These are phyloP conservation scores for Ctenopoma kingsleyae DNA, from an alignment of 2,797 vertebrate species.

Conservation along the genomic window DNA sequence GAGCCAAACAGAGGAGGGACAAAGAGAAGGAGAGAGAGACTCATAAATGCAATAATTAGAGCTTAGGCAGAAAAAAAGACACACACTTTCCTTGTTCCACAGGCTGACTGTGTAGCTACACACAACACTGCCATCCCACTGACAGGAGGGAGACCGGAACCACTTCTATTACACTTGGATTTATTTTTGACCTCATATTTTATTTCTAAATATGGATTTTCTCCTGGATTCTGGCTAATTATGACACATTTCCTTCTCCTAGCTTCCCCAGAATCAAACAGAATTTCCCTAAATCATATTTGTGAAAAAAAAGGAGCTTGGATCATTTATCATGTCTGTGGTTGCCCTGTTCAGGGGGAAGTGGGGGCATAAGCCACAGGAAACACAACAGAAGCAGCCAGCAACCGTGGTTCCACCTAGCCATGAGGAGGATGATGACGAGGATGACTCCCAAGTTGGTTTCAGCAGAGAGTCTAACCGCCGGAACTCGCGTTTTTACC, in stretches of 20 bases:
- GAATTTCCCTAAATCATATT: neutral
- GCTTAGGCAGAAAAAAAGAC: constrained; percentile 48
- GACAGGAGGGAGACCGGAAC: neutral
- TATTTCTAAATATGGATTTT: constrained; percentile 66
- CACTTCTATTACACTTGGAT: constrained; percentile 15
- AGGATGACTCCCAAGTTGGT: constrained; percentile 67
- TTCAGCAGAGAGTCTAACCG: constrained; percentile 64
- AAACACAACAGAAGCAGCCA: constrained; percentile 41
- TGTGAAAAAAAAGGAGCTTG: neutral
- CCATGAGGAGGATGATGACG: constrained; percentile 69
- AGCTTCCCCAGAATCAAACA: constrained; percentile 3
- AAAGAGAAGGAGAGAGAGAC: constrained; percentile 53
- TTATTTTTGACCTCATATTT: constrained; percentile 10
- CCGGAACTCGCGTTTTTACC: constrained; percentile 83
- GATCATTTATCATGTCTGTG: constrained; percentile 68
- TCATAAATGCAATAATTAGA: constrained; percentile 70
- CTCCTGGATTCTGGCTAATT: constrained; percentile 72
- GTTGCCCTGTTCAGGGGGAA: constrained; percentile 77
- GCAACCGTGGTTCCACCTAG: neutral
- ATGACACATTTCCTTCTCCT: constrained; percentile 25
- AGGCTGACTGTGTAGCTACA: constrained; percentile 39
- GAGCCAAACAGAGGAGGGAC: constrained; percentile 55
- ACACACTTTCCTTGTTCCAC: constrained; percentile 42
- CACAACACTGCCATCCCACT: constrained; percentile 33
- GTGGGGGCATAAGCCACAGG: constrained; percentile 73